Evolutionary conservation across 1,140 invertebrate genomes (phyloP).

Genomic region (Drosophila biarmipes): DNA sequence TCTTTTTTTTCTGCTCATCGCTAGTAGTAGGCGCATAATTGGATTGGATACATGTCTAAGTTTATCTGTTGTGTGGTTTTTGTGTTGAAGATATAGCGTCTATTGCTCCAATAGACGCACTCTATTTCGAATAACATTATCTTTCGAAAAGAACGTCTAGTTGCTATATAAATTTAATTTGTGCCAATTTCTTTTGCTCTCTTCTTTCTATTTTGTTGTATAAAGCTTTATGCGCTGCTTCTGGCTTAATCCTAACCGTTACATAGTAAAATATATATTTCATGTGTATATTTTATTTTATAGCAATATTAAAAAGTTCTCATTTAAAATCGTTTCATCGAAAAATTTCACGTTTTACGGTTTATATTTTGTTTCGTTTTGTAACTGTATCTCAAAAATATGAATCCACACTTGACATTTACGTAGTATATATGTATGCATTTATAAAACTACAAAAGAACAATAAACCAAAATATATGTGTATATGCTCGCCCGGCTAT

Average conservation of each 20-base stretch:
- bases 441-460: conserved; percentile 78
- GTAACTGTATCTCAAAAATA: conserved; percentile 72
- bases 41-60: conserved; percentile 41
- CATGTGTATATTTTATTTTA: conserved; percentile 43
- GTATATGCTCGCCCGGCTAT: conserved; percentile 43
- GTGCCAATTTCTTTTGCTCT: conserved; percentile 47
- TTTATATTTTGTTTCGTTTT: conserved; percentile 40
- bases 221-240: conserved; percentile 65
- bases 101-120: conserved; percentile 30
- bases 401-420: conserved; percentile 63
- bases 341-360: conserved; percentile 58
- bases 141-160: conserved; percentile 34
- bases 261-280: conserved; percentile 65
- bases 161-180: conserved; percentile 38
- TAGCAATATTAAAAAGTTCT: conserved; percentile 52
- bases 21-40: conserved; percentile 57
- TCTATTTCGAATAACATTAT: conserved; percentile 24
- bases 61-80: conserved; percentile 45
- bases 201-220: conserved; percentile 17
- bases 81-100: conserved; percentile 29
- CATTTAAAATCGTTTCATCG: conserved; percentile 63
- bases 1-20: conserved; percentile 29
- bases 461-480: conserved; percentile 62
- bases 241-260: conserved; percentile 45
- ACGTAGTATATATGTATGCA: conserved; percentile 40